Conservation (phyloP, 1,140 invertebrate genomes). For the Achatina immaculata region DNA sequence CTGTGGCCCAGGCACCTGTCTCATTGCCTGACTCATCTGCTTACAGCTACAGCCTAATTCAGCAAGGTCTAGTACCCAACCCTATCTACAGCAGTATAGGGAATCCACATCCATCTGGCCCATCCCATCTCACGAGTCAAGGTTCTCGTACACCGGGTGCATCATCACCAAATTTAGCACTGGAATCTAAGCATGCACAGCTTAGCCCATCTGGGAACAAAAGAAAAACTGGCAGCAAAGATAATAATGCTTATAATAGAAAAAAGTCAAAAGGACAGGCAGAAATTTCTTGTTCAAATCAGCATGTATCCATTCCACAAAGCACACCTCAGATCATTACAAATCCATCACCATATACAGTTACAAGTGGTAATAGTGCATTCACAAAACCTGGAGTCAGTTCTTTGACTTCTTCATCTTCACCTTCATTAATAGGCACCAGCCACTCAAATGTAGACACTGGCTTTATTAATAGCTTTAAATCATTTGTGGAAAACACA, state of each 20-base stretch:
- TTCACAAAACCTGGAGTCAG: slow-evolving; percentile 38
- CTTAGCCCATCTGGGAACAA: slow-evolving; percentile 79
- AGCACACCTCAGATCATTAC: slow-evolving; percentile 72
- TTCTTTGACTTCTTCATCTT: slow-evolving; percentile 73
- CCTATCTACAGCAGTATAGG: slow-evolving; percentile 68
- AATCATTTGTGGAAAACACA: slow-evolving; percentile 70
- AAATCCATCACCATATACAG: slow-evolving; percentile 78
- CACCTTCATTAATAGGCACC: slow-evolving; percentile 58
- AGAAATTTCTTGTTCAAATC: slow-evolving; percentile 47
- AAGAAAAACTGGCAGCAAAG: slow-evolving; percentile 40
- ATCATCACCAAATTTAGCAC: slow-evolving; percentile 40
- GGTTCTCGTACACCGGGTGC: slow-evolving; percentile 20
- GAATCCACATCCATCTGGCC: slow-evolving; percentile 37
- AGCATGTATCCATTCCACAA: slow-evolving; percentile 74
- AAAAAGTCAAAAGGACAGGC: slow-evolving; percentile 50
- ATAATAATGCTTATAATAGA: slow-evolving; percentile 25
- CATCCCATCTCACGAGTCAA: neutral
- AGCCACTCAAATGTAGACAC: slow-evolving; percentile 71
- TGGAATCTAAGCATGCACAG: slow-evolving; percentile 40
- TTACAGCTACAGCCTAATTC: slow-evolving; percentile 68
- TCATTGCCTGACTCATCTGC: slow-evolving; percentile 56
- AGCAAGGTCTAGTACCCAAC: slow-evolving; percentile 72
- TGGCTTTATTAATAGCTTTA: slow-evolving; percentile 66
- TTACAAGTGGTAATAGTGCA: slow-evolving; percentile 51
- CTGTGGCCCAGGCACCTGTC: slow-evolving; percentile 57